These are phyloP conservation scores for Heliconius nattereri DNA, from an alignment of 1,140 invertebrate species.

Conservation along the genomic window DNA sequence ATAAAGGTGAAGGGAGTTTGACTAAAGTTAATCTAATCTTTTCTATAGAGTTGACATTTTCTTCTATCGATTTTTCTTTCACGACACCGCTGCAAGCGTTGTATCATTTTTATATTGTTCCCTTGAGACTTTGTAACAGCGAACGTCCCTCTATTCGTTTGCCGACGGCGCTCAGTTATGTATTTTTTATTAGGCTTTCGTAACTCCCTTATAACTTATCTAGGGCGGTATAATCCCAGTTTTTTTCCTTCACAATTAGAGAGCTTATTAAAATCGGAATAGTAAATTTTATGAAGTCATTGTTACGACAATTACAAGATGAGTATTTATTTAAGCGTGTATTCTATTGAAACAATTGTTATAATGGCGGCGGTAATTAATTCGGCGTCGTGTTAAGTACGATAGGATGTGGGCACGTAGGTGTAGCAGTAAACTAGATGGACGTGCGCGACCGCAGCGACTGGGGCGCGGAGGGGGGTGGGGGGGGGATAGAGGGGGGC, in stretches of 20 bases:
- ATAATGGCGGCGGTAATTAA: conserved; percentile 10
- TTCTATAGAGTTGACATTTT: conserved; percentile 59
- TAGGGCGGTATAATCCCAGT: conserved; percentile 46
- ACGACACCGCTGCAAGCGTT: conserved; percentile 53
- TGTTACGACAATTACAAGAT: conserved; percentile 23
- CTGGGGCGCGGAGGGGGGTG: no score
- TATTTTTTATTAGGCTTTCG: conserved; percentile 67
- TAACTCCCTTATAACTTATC: conserved; percentile 57
- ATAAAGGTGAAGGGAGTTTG: conserved; percentile 11
- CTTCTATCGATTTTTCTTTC: conserved; percentile 63
- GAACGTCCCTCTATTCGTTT: conserved; percentile 56
- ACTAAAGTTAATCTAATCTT: conserved; percentile 25
- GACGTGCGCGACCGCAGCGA: conserved; percentile 60
- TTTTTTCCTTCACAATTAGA: conserved; percentile 43
- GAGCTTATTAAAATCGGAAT: conserved; percentile 47
- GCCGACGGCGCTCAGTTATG: conserved; percentile 60
- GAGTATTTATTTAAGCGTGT: neutral
- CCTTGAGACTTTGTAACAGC: conserved; percentile 54
- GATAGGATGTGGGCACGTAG: conserved; percentile 33
- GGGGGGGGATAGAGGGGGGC: no score
- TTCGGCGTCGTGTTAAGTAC: conserved; percentile 8
- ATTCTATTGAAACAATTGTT: neutral
- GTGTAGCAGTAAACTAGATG: conserved; percentile 47
- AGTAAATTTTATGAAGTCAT: conserved; percentile 44
- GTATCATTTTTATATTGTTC: conserved; percentile 73